Base-by-base conservation (phyloP, 2,888 invertebrate genomes). In the Drosophila prolongata region DNA sequence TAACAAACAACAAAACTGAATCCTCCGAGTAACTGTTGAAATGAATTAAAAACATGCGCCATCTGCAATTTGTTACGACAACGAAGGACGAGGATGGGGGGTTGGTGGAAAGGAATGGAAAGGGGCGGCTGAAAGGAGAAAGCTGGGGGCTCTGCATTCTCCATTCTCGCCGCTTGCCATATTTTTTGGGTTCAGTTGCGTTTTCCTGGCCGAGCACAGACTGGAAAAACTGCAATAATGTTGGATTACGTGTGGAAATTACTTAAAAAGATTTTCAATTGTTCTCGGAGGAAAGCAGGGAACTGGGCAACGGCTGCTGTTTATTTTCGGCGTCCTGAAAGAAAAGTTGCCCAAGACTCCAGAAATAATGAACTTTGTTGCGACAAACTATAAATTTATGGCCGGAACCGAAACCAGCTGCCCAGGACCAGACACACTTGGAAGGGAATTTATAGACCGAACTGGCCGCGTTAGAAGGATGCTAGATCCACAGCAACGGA, bases 181-280 rank as follows among this genome's bases (percentile, higher is more conserved):
- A 61, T 47, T 70, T 53, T 70, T 68, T 40, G 70, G 80, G 77
- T 60, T 81, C 79, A 77, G 78, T 78, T 77, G 81, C 79, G 80
- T 70, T 77, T 76, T 76, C 50, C 62, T 37, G 50, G 59, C 69
- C 47, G 40, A 54, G 69, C 60, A 38, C 30, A 40, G 46, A 76
- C 57, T 55, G 49, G 56, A 64, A 68, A 59, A 44, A 47, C 67
- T 74, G 72, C 81, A 79, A 83, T 87, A 87, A 80, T 87, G 84
- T 87, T 75, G 87, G 87, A 90, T 89, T 90, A 90, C 90, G 90
- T 90, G 90, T 88, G 80, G 77, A 90, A 90, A 90, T 90, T 90
- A 90, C 89, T 86, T 86, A 89, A 89, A 90, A 89, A 89, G 81
- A 89, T 87, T 89, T 85, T 86, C 83, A 88, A 88, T 86, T 88